A percentile compares a stretch with the other conserved stretches of the same genome.
phyloP scores from a whole-genome alignment of 1,140 invertebrate genomes.

The Sycobia sp. region DNA sequence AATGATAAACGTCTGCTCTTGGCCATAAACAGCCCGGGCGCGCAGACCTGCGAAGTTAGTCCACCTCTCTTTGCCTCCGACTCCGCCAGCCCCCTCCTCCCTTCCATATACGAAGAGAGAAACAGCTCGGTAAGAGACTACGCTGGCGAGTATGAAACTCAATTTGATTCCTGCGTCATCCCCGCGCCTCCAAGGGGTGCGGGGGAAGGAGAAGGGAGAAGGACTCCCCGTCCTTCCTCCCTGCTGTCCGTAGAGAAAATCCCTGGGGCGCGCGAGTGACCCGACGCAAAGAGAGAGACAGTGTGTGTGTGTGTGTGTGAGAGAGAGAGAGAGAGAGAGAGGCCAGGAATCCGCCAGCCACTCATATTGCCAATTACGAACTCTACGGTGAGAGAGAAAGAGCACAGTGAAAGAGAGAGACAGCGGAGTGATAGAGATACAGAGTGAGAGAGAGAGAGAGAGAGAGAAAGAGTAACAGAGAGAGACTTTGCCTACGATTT shows the following conservation, averaged over 20 bases:
- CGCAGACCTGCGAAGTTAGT: no score
- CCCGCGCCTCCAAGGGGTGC: conserved; percentile 31
- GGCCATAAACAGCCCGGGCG: no score
- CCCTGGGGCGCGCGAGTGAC: conserved; percentile 59
- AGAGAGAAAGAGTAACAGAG: neutral
- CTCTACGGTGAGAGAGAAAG: conserved; percentile 36
- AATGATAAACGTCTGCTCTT: no score
- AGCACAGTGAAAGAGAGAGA: no score
- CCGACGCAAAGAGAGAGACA: conserved; percentile 43
- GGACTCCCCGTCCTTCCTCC: conserved; percentile 39
- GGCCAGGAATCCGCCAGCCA: conserved; percentile 54
- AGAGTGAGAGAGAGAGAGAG: neutral
- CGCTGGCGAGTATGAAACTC: conserved; percentile 55
- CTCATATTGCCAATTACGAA: conserved; percentile 63
- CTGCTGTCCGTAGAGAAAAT: conserved; percentile 51
- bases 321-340: no score
- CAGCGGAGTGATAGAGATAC: neutral
- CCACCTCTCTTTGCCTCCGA: conserved; percentile 32
- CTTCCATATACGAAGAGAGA: conserved; percentile 13
- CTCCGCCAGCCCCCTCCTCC: neutral
- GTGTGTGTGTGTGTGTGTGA: no score
- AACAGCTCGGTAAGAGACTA: neutral
- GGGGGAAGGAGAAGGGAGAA: conserved; percentile 22
- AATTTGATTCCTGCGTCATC: conserved; percentile 56
- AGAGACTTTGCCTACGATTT: conserved; percentile 34